phyloP scores from a whole-genome alignment of 35 echinoderm and acorn worm species.

The Anneissia japonica region DNA sequence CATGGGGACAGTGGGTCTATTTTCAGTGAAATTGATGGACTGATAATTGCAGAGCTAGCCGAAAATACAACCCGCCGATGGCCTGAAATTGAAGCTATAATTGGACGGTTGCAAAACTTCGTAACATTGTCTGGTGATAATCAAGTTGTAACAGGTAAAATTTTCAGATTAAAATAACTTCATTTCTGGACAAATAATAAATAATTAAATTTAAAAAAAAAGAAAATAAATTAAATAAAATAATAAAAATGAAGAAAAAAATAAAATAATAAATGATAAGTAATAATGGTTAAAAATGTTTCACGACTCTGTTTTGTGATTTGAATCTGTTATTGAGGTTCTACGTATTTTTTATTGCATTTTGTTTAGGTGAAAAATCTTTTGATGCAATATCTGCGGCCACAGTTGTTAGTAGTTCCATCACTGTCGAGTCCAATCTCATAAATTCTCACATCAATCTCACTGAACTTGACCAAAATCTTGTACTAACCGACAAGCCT shows the following conservation, averaged over 20 bases:
- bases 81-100: not conserved
- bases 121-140: not conserved
- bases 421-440: conserved; percentile 25
- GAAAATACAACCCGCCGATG: not conserved
- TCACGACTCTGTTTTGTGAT: too few species aligned
- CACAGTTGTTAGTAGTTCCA: not conserved
- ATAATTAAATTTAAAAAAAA: too few species aligned
- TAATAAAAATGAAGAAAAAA: too few species aligned
- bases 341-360: too few species aligned
- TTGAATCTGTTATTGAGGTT: too few species aligned
- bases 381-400: not conserved
- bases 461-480: conserved; percentile 17
- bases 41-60: not conserved
- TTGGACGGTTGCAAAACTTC: not conserved
- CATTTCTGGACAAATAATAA: too few species aligned
- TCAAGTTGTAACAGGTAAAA: not conserved
- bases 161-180: too few species aligned
- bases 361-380: not conserved
- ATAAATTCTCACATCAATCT: conserved; percentile 35
- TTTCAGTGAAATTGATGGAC: not conserved
- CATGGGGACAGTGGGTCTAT: not conserved
- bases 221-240: too few species aligned
- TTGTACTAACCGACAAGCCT: conserved; percentile 29
- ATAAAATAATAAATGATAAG: too few species aligned
- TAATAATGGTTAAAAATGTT: too few species aligned